phyloP scores from a whole-genome alignment of 2,888 invertebrate genomes.

The Cyclophora albipunctata region DNA sequence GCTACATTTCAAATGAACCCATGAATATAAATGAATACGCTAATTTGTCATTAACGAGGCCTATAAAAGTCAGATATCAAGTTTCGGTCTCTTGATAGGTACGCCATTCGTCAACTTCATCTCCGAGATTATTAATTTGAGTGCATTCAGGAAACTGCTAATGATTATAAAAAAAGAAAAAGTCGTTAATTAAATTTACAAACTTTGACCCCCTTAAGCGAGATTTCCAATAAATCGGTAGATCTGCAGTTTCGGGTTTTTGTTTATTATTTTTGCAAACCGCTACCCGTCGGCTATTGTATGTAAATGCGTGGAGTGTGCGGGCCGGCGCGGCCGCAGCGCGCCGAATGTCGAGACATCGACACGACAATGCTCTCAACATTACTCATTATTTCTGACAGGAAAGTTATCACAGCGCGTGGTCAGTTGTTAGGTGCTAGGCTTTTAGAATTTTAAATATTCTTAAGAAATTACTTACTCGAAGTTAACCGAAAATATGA shows the following conservation, averaged over 20 bases:
- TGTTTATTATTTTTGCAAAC: slow-evolving; percentile 29
- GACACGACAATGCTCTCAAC: slow-evolving; percentile 19
- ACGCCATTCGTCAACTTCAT: slow-evolving; percentile 27
- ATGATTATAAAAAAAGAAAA: slow-evolving; percentile 28
- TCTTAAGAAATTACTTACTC: too few relatives aligned
- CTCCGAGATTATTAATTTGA: slow-evolving; percentile 23
- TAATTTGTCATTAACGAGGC: slow-evolving; percentile 23
- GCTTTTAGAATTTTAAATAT: too few relatives aligned
- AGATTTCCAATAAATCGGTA: slow-evolving; percentile 23
- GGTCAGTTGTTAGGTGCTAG: too few relatives aligned
- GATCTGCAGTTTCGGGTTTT: slow-evolving; percentile 27
- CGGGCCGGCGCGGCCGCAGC: slow-evolving; percentile 6
- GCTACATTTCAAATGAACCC: slow-evolving; percentile 10
- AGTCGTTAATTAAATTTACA: slow-evolving; percentile 34
- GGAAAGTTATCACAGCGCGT: background rate
- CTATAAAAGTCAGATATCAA: slow-evolving; percentile 20
- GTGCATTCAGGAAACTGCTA: slow-evolving; percentile 28
- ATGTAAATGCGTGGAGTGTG: slow-evolving; percentile 37
- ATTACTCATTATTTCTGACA: background rate
- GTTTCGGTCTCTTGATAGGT: slow-evolving; percentile 16
- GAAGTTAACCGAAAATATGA: too few relatives aligned
- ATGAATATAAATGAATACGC: slow-evolving; percentile 22
- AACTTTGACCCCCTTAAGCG: slow-evolving; percentile 26
- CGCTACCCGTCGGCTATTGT: slow-evolving; percentile 40
- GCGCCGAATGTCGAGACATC: slow-evolving; percentile 1